These are phyloP conservation scores for Rhingia campestris DNA, from an alignment of 2,888 invertebrate genomes.

Conservation along the genomic window DNA sequence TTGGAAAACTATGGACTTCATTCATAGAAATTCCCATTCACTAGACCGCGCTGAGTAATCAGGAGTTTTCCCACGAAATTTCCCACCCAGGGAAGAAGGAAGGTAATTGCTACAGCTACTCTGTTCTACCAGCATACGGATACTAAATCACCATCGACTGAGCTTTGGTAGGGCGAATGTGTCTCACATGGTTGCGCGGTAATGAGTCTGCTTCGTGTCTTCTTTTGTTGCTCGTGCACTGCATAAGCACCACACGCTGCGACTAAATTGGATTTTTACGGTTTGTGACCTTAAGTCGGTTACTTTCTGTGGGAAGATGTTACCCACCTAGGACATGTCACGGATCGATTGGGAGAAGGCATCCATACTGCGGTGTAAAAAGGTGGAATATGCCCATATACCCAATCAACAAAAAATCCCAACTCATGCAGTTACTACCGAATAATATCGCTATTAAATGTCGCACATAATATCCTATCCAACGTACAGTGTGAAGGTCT, in stretches of 20 bases:
- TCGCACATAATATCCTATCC: no score
- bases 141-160: slow-evolving; percentile 3
- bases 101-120: slow-evolving; percentile 9
- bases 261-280: slow-evolving; percentile 45
- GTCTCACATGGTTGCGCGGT: slow-evolving; percentile 47
- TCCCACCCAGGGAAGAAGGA: slow-evolving; percentile 23
- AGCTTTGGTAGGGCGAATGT: slow-evolving; percentile 4
- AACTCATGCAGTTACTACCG: no score
- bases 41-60: slow-evolving; percentile 30
- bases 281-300: slow-evolving; percentile 7
- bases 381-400: no score
- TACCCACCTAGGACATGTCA: slow-evolving; percentile 23
- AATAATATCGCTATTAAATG: no score
- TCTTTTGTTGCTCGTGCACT: slow-evolving; percentile 10
- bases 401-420: no score
- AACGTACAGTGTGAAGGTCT: no score
- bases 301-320: slow-evolving; percentile 42
- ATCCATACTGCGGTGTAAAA: no score
- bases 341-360: slow-evolving; percentile 2
- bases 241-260: slow-evolving; percentile 18
- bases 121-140: slow-evolving; percentile 33
- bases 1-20: slow-evolving; percentile 25
- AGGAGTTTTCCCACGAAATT: slow-evolving; percentile 61
- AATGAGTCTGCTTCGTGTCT: slow-evolving; percentile 34
- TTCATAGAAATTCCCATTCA: slow-evolving; percentile 55